Evolutionary conservation across 2,113 vertebrate species (phyloP).

Genomic region (Cervus canadensis): DNA sequence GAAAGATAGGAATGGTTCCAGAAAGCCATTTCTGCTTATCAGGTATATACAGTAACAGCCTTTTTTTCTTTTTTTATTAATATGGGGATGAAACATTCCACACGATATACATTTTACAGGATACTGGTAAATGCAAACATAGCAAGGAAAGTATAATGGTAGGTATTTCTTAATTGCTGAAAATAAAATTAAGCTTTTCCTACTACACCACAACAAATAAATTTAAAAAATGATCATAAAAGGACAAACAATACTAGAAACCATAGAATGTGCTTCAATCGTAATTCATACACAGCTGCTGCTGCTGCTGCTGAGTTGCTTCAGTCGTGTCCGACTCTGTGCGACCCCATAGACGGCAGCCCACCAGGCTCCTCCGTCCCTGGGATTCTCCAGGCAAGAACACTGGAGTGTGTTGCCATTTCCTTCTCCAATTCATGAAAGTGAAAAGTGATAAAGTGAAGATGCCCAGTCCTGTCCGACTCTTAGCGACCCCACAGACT

Average conservation of each 20-base stretch:
- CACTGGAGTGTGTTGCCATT: neutral
- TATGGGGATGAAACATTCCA: conserved; percentile 35
- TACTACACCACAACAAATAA: conserved; percentile 6
- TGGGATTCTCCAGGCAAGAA: neutral
- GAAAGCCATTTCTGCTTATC: conserved; percentile 45
- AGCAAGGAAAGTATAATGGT: conserved; percentile 36
- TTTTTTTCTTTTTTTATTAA: neutral
- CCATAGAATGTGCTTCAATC: neutral
- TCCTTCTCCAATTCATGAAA: neutral
- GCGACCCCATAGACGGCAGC: rapidly evolving
- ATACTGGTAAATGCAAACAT: conserved; percentile 49
- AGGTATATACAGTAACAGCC: conserved; percentile 16
- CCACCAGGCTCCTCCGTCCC: neutral
- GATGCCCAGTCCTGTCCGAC: rapidly evolving
- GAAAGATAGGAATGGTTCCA: conserved; percentile 40
- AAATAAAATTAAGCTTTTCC: conserved; percentile 41
- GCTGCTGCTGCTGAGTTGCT: neutral
- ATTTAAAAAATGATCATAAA: conserved; percentile 36
- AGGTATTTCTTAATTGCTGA: conserved; percentile 25
- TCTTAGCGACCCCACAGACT: neutral
- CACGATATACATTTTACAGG: conserved; percentile 14
- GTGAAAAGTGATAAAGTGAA: neutral
- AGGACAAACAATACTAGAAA: conserved; percentile 36
- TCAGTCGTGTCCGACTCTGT: neutral
- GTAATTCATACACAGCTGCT: conserved; percentile 1